Evolutionary conservation across 2,797 vertebrate species (phyloP).

Genomic region (Lepilemur septentrionalis): DNA sequence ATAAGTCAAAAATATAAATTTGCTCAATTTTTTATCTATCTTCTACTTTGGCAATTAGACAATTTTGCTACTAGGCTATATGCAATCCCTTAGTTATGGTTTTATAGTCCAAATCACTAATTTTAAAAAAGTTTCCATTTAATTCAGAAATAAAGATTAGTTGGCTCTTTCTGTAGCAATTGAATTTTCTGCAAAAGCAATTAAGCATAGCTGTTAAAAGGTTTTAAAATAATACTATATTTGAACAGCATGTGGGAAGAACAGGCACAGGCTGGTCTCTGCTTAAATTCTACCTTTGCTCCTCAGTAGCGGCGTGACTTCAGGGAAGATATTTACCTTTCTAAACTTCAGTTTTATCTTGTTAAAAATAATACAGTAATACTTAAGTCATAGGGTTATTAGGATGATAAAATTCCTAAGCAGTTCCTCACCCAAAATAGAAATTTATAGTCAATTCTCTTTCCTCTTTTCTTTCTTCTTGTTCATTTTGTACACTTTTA

Average conservation of each 20-base stretch:
- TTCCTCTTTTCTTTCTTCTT: background rate
- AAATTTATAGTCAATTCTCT: background rate
- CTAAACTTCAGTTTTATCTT: background rate
- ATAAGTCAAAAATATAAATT: background rate
- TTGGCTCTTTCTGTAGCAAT: background rate
- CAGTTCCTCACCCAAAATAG: background rate
- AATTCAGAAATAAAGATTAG: slow-evolving; percentile 27
- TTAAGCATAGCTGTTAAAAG: background rate
- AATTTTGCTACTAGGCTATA: background rate
- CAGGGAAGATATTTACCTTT: background rate
- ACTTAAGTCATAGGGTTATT: background rate
- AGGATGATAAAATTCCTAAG: background rate
- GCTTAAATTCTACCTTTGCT: background rate
- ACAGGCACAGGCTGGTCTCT: background rate
- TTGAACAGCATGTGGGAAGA: background rate
- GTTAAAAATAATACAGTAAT: background rate
- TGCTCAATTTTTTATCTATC: background rate
- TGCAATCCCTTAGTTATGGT: background rate
- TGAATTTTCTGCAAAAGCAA: background rate
- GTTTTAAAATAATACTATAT: background rate
- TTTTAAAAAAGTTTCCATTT: background rate
- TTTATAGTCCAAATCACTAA: background rate
- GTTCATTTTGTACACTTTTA: background rate
- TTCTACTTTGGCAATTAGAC: background rate
- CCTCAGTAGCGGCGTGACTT: background rate